Conservation (phyloP, 2,888 invertebrate species). For the Cataglyphis cursor region DNA sequence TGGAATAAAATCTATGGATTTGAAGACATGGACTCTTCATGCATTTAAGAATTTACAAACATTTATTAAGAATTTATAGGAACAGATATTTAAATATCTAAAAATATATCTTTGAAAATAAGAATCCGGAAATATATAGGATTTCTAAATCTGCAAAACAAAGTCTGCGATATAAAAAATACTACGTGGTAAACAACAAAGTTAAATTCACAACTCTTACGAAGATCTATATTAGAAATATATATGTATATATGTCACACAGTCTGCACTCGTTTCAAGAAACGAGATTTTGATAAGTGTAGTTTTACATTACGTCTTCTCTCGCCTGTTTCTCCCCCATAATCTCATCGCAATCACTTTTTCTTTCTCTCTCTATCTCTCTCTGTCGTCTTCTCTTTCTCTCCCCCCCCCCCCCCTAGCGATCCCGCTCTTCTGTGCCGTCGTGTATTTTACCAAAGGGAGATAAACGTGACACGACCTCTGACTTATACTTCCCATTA, state of each 20-base stretch:
- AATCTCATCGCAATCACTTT: conserved; percentile 51
- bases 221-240: neutral
- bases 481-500: conserved; percentile 83
- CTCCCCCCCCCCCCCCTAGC: too few relatives aligned
- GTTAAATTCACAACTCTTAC: neutral
- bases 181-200: neutral
- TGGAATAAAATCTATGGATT: neutral
- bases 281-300: conserved; percentile 23
- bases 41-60: neutral
- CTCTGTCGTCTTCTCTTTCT: neutral
- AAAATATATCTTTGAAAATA: neutral
- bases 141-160: neutral
- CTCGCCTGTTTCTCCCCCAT: conserved; percentile 48
- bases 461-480: conserved; percentile 82
- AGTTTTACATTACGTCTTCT: conserved; percentile 28
- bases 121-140: neutral
- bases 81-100: neutral
- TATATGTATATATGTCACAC: neutral
- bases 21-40: neutral
- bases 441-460: conserved; percentile 54
- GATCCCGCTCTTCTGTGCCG: conserved; percentile 21
- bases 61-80: neutral
- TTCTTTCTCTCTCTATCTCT: conserved; percentile 3
- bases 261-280: neutral
- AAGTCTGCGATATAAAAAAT: neutral